Percentiles rank a stretch among this genome's conserved stretches.
These are phyloP conservation scores for Athalia rosae DNA, from an alignment of 2,888 invertebrate species.

Conservation along the genomic window DNA sequence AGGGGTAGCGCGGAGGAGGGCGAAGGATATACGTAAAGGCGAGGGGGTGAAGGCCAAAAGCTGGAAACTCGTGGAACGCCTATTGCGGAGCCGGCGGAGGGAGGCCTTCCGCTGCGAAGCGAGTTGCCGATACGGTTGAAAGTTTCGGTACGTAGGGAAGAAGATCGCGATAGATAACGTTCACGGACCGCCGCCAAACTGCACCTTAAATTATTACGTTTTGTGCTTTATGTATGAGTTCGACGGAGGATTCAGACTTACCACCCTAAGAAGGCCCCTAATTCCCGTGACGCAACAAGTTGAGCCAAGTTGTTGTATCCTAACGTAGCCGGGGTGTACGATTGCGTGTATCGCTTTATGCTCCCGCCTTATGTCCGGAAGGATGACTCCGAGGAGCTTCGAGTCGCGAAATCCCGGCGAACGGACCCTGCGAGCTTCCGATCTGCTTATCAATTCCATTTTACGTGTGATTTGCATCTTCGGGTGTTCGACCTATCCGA, in stretches of 20 bases:
- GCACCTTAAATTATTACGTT: slow-evolving; percentile 17
- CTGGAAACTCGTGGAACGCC: not conserved
- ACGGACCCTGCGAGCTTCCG: too few species aligned
- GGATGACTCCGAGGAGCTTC: too few species aligned
- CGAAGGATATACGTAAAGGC: not conserved
- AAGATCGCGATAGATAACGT: slow-evolving; percentile 34
- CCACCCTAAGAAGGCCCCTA: slow-evolving; percentile 11
- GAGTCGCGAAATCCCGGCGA: too few species aligned
- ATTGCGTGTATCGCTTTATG: too few species aligned
- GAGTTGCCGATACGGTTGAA: slow-evolving; percentile 22
- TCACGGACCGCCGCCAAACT: slow-evolving; percentile 12
- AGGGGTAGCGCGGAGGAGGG: slow-evolving; percentile 6
- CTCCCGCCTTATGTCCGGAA: too few species aligned
- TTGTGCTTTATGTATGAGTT: not conserved
- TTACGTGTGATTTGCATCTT: too few species aligned
- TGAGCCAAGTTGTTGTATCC: too few species aligned
- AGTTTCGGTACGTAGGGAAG: not conserved
- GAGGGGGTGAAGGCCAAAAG: not conserved
- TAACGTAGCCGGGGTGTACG: too few species aligned
- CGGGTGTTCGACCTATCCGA: too few species aligned
- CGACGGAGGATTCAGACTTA: too few species aligned
- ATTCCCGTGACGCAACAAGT: slow-evolving; percentile 35
- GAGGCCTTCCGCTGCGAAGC: slow-evolving; percentile 16
- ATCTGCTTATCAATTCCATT: too few species aligned
- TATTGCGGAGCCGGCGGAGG: not conserved